phyloP scores from a whole-genome alignment of 2,113 vertebrate species.

The Pica pica region DNA sequence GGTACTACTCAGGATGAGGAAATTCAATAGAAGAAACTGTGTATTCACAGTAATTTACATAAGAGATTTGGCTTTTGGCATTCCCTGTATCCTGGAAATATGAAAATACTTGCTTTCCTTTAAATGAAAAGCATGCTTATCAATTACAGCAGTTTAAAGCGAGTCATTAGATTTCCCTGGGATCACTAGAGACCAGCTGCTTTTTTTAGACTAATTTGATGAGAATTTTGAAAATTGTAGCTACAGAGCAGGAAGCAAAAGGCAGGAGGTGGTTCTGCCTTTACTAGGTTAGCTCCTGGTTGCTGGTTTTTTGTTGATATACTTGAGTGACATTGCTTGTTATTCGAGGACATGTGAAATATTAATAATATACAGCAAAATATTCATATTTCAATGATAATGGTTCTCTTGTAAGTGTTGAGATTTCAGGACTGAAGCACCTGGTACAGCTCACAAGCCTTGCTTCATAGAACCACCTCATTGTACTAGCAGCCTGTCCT shows the following conservation, averaged over 20 bases:
- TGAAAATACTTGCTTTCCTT: background rate
- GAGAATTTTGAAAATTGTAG: background rate
- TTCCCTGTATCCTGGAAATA: background rate
- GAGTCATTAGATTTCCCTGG: background rate
- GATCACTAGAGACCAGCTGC: background rate
- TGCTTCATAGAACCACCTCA: background rate
- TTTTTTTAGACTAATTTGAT: background rate
- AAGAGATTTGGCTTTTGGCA: background rate
- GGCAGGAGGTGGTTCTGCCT: background rate
- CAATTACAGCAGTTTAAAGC: background rate
- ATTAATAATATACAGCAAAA: background rate
- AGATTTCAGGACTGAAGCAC: background rate
- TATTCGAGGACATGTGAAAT: background rate
- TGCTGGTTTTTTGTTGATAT: background rate
- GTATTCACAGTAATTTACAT: fast-evolving
- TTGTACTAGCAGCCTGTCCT: background rate
- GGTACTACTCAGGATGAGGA: background rate
- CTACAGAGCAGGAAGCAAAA: background rate
- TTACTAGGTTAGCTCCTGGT: background rate
- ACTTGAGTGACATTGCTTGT: background rate
- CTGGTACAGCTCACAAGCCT: background rate
- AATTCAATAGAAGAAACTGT: background rate
- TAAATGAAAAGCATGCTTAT: background rate
- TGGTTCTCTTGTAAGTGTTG: background rate
- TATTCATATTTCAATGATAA: background rate